Percentiles rank a stretch among this genome's conserved stretches.
These are phyloP conservation scores for Phalacrocorax carbo DNA, from an alignment of 2,113 vertebrate species.

Conservation along the genomic window DNA sequence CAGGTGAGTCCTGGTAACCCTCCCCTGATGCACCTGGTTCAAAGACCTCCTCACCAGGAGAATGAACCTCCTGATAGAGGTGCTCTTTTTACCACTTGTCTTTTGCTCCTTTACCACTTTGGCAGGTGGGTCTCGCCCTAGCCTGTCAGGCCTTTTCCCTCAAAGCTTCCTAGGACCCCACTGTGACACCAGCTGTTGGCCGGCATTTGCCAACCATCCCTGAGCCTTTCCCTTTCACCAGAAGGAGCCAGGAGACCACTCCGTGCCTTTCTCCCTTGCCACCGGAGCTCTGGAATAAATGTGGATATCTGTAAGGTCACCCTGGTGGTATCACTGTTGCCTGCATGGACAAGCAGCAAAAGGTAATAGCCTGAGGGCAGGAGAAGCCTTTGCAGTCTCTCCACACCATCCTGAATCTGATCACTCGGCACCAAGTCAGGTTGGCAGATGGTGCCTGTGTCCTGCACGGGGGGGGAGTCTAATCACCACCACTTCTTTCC, in stretches of 20 bases:
- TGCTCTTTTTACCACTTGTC: neutral
- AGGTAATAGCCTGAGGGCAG: neutral
- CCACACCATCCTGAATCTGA: neutral
- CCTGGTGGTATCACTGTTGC: rapidly evolving
- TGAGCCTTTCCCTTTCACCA: neutral
- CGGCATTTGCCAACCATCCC: rapidly evolving
- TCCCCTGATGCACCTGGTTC: neutral
- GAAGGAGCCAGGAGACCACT: neutral
- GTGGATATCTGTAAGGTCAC: rapidly evolving
- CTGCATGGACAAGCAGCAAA: neutral
- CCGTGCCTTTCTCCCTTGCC: too few relatives aligned
- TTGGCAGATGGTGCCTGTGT: neutral
- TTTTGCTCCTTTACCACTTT: neutral
- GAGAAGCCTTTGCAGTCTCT: neutral
- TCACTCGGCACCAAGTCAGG: neutral
- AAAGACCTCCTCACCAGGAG: neutral
- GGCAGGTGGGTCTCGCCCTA: too few relatives aligned
- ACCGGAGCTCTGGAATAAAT: neutral
- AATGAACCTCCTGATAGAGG: neutral
- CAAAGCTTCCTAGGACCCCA: neutral
- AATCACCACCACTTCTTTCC: rapidly evolving
- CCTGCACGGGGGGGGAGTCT: neutral
- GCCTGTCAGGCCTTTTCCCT: neutral
- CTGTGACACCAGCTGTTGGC: neutral
- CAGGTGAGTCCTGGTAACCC: too few relatives aligned